phyloP scores from a whole-genome alignment of 1,140 invertebrate species.

The Trypoxylus dichotomus region DNA sequence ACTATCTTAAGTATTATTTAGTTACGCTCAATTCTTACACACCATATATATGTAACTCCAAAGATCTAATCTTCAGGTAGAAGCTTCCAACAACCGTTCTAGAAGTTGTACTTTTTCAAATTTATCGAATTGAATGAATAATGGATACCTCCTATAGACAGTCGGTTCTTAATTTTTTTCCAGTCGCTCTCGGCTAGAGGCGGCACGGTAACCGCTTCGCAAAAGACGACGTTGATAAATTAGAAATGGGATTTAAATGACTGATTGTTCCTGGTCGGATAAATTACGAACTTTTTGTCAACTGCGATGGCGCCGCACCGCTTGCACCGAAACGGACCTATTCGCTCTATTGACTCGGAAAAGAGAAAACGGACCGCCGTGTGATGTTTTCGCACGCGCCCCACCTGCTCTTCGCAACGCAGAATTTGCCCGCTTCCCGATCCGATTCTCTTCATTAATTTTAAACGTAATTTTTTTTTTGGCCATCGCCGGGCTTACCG shows the following conservation, averaged over 20 bases:
- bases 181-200: neutral
- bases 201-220: neutral
- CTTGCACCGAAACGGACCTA: neutral
- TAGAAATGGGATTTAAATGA: neutral
- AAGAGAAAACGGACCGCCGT: neutral
- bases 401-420: neutral
- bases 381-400: neutral
- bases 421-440: neutral
- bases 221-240: neutral
- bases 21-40: too few species aligned
- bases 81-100: too few species aligned
- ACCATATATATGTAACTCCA: too few species aligned
- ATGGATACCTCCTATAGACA: neutral
- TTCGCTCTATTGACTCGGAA: neutral
- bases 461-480: neutral
- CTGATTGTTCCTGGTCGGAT: neutral
- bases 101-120: too few species aligned
- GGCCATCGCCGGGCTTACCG: neutral
- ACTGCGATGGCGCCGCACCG: neutral
- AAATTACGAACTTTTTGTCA: neutral
- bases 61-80: too few species aligned
- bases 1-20: too few species aligned
- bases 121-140: too few species aligned
- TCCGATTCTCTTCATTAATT: neutral
- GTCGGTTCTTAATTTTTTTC: neutral